Conservation (phyloP, 2,888 invertebrate genomes). For the Diaprepes abbreviatus region DNA sequence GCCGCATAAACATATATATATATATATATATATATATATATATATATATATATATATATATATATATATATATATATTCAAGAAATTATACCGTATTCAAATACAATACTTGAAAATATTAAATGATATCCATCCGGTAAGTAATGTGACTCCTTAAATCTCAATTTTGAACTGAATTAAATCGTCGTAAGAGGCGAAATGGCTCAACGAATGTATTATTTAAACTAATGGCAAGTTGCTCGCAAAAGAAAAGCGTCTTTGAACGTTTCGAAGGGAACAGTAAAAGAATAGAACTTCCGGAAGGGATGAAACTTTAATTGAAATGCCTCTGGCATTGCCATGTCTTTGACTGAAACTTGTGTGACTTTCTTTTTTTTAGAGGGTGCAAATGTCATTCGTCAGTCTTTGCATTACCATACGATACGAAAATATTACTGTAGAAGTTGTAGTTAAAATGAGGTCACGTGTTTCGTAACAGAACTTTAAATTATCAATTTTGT, state of each 20-base stretch:
- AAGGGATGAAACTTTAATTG: slow-evolving; percentile 61
- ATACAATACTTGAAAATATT: no score
- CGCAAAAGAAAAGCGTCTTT: slow-evolving; percentile 28
- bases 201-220: slow-evolving; percentile 26
- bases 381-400: slow-evolving; percentile 32
- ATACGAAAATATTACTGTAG: background rate
- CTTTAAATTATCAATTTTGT: no score
- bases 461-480: no score
- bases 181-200: slow-evolving; percentile 11
- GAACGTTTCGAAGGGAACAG: slow-evolving; percentile 27
- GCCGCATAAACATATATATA: no score
- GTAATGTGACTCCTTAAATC: background rate
- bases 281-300: slow-evolving; percentile 37
- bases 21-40: no score
- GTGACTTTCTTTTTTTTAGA: slow-evolving; percentile 22
- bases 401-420: background rate
- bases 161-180: slow-evolving; percentile 25
- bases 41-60: no score
- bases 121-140: no score
- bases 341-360: slow-evolving; percentile 58
- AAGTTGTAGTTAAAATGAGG: no score
- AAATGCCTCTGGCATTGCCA: slow-evolving; percentile 61
- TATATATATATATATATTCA: no score
- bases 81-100: no score
- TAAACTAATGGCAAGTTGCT: slow-evolving; percentile 31